Evolutionary conservation across 2,888 invertebrate genomes (phyloP), one percentile per base, ranked within the genome.

Genomic region (Trissoscelio sp.): DNA sequence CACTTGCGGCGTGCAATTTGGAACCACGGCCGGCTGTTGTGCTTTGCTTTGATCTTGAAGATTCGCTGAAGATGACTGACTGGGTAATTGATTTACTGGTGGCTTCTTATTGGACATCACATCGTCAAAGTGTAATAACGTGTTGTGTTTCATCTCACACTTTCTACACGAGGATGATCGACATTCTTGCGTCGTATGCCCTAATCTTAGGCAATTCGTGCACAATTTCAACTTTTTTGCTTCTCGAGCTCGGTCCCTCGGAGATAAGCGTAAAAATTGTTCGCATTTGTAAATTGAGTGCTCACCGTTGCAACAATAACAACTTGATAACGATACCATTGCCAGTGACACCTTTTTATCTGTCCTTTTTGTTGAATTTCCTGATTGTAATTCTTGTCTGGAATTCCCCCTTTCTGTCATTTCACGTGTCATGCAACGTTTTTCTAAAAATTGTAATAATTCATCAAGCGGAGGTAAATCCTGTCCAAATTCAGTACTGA

Each of bases 141-240:
- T 60, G 12, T 72, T 66, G 28, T 75, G 57, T 18, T 39, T 58
- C 1, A 14, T 1, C 9, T 57, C 0, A 18, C 66, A 75, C 42
- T 66, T 66, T 39, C 16, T 75, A 9, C 74, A 75, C 7, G n/a
- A 2, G 14, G 57, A 64, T 31, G 66, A 64, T n/a, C 34, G 11
- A 12, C 74, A 74, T 11, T 66, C 74, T n/a, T 37, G 31, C 3
- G 3, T 14, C 0, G 14, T 2, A 18, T 51, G 31, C 9, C 31
- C 31, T 2, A 1, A 1, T 9, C 3, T 31, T 3, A 31, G 3
- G 4, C 31, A 31, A 2, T 31, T 31, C 3, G 31, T 31, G 3
- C 31, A 31, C 9, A 37, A 24, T 16, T 22, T 44, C 5, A 28
- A 16, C 4, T 46, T 51, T 14, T 7, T 51, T n/a, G 5, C 28